Evolutionary conservation across 2,113 vertebrate species (phyloP), one percentile per base, ranked within the genome.

Genomic region (Gopherus evgoodei): DNA sequence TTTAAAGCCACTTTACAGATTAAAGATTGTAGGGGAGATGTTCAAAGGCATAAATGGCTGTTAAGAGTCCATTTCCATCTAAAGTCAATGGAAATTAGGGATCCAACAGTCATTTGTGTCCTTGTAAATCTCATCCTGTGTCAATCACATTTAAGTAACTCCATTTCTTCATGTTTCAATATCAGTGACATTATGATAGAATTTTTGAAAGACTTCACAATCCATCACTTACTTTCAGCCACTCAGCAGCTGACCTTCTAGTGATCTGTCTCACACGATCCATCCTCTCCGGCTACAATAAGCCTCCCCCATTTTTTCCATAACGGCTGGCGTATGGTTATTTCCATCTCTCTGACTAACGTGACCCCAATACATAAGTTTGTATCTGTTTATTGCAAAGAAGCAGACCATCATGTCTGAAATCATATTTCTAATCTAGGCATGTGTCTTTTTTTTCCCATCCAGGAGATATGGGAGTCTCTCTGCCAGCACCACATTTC

Each of bases 91-190:
- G 3, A 81, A 88, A 17, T 62, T 85, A 88, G 83, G 62, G 87
- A 94, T 31, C 72, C 16, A 0, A 49, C 53, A 92, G 44, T 80
- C 76, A 90, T 96, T 96, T 91, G 14, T 84, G 83, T 78, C 84
- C 94, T 94, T 95, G 89, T 94, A 96, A 97, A 89, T 84, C 53
- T 88, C 72, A 94, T 91, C 35, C 90, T 92, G 11, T 31, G 76
- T 88, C 89, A 89, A 69, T 69, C 65, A 69, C 65, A 69, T 69
- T 69, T 35, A 69, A 69, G 35, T 31, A 69, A 35, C 14, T 35
- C 14, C 6, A 35, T 65, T 65, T 65, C 13, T 65, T 17, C 62
- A 65, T 35, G 31, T 8, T 69, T 69, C 35, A 38, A 19, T 69
- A 69, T 69, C n/a, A 8, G 35, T 69, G 35, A 69, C 35, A n/a